Evolutionary conservation across 2,113 vertebrate species (phyloP).

Genomic region (Sus scrofa): DNA sequence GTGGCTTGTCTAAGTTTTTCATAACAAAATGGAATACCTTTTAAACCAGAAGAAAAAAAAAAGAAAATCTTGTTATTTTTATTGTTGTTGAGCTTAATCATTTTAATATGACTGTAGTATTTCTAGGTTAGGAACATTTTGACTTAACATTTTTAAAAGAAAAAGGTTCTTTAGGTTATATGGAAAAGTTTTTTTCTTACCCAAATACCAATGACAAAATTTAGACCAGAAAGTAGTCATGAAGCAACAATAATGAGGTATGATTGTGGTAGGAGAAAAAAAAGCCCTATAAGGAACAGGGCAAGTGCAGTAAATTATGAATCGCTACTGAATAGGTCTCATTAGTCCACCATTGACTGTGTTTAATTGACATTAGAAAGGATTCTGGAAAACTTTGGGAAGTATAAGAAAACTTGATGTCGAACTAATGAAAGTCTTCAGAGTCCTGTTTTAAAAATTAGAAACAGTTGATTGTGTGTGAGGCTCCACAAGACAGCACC

Average conservation of each 20-base stretch:
- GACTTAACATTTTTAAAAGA: conserved; percentile 71
- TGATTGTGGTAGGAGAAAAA: conserved; percentile 59
- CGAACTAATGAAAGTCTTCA: background rate
- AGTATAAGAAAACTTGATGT: conserved; percentile 44
- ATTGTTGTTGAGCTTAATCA: conserved; percentile 63
- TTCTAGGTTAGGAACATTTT: conserved; percentile 64
- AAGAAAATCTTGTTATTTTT: background rate
- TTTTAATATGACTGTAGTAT: conserved; percentile 2
- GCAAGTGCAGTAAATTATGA: conserved; percentile 63
- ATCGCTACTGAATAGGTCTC: conserved; percentile 67
- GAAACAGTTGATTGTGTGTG: background rate
- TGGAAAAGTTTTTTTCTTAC: conserved; percentile 67
- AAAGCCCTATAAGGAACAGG: conserved; percentile 58
- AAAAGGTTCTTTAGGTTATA: conserved; percentile 47
- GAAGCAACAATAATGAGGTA: conserved; percentile 73
- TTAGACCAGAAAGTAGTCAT: conserved; percentile 69
- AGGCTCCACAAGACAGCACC: background rate
- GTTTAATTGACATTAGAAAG: conserved; percentile 46
- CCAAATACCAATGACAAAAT: conserved; percentile 75
- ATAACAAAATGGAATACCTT: background rate
- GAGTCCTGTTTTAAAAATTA: background rate
- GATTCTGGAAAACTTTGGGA: conserved; percentile 32
- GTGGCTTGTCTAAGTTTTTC: conserved; percentile 51
- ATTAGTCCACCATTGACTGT: conserved; percentile 64
- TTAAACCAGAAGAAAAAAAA: background rate